Base-by-base conservation (phyloP, 2,888 invertebrate species). In the Tetanocera ferruginea region DNA sequence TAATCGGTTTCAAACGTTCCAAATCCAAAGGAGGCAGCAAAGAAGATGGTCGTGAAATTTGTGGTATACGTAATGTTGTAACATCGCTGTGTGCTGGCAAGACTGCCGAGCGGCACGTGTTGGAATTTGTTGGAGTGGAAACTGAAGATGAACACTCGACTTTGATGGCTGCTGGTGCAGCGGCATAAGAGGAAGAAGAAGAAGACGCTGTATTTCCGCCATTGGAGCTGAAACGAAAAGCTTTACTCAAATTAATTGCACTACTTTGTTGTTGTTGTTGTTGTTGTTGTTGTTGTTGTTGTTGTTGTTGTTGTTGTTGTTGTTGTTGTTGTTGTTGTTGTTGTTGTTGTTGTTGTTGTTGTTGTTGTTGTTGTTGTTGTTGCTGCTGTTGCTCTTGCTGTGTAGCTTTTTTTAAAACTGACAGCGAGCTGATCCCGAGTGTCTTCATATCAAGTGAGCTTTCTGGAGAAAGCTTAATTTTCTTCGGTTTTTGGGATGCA, bases 1-100 rank as follows among this genome's bases (percentile, higher is more conserved):
- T 97, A 83, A 97, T 96, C 67, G 97, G 97, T 85, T 97, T 93
- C 86, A 95, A 76, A 11, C 95, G 91, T 74, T 86, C 85, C 81
- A 89, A 83, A 28, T 89, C 89, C 25, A 89, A 78, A 0, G 86
- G 86, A 0, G 86, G 85, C 80, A 87, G 73, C 43, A 34, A 52
- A 2, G 57, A 28, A 5, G 62, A 8, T 49, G 49, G 77, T n/a
- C 71, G 57, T n/a, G 73, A 14, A 37, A 80, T 62, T 31, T 80
- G 79, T 0, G 82, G 81, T 71, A 81, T 79, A 8, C 80, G 81
- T 17, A 76, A 31, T 66, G 69, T 31, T 8, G 64, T 60, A 28
- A n/a, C 43, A 66, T 5, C 25, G 37, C 19, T 28, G n/a, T 28
- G n/a, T 19, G 31, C 5, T 28, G 57, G 19, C 19, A 69, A 19